Conservation (phyloP, 1,140 invertebrate genomes). For the Stegodyphus dumicola region DNA sequence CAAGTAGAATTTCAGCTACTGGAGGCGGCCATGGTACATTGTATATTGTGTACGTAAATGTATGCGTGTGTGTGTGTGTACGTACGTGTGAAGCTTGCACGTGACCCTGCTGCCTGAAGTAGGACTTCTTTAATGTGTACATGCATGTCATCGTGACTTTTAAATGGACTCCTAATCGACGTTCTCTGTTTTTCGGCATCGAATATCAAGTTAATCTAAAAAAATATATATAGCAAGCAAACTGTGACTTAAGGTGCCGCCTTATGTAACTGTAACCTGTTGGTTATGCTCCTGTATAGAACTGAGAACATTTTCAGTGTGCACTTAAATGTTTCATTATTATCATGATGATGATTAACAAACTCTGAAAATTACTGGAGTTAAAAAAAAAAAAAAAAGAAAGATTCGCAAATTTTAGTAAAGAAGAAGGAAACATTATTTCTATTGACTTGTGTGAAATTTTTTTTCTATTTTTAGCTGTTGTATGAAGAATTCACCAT, state of each 20-base stretch:
- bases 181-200: background rate
- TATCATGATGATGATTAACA: no score
- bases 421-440: no score
- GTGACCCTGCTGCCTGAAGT: slow-evolving; percentile 21
- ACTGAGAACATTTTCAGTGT: background rate
- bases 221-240: no score
- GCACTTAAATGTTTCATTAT: no score
- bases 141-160: slow-evolving; percentile 41
- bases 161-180: slow-evolving; percentile 1
- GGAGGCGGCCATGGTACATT: slow-evolving; percentile 33
- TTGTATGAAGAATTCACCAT: no score
- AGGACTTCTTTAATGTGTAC: slow-evolving; percentile 47
- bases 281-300: background rate
- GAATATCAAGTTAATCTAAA: no score
- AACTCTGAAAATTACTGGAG: no score
- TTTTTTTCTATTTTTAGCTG: no score
- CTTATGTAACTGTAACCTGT: background rate
- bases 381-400: no score
- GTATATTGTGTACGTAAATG: slow-evolving; percentile 58
- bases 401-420: no score
- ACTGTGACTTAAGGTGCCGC: no score
- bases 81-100: slow-evolving; percentile 26
- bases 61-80: slow-evolving; percentile 39
- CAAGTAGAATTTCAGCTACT: background rate
- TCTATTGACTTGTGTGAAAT: no score